These are phyloP conservation scores for Tamias sibiricus DNA, from an alignment of 2,113 vertebrate species.

Conservation along the genomic window DNA sequence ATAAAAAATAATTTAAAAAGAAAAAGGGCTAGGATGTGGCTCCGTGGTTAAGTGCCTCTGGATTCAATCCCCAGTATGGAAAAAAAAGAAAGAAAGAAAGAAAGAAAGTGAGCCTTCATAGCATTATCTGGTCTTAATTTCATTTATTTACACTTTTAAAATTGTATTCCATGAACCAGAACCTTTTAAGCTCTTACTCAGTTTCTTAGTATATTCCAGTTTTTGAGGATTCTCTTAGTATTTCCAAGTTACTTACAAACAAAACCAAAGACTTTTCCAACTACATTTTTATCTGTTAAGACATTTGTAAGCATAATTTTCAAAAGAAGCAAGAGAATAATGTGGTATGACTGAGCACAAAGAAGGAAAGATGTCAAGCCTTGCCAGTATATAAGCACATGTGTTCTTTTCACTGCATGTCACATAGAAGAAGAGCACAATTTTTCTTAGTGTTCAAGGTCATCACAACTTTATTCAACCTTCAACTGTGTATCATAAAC, in stretches of 20 bases:
- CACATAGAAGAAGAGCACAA: neutral
- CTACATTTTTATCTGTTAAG: neutral
- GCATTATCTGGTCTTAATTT: conserved; percentile 39
- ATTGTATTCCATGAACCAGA: conserved; percentile 53
- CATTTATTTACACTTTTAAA: conserved; percentile 56
- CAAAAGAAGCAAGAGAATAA: neutral
- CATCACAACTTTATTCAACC: neutral
- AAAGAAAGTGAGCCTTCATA: neutral
- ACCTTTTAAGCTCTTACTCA: conserved; percentile 49
- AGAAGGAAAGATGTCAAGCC: conserved; percentile 13
- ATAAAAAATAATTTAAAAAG: no score
- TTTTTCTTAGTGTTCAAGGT: conserved; percentile 49
- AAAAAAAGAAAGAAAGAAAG: no score
- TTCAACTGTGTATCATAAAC: conserved; percentile 42
- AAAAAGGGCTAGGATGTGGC: no score
- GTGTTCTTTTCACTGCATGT: conserved; percentile 31
- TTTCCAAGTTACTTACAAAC: conserved; percentile 37
- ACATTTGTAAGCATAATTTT: neutral
- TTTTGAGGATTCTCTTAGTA: conserved; percentile 28
- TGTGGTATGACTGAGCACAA: neutral
- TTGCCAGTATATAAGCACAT: neutral
- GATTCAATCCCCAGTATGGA: no score
- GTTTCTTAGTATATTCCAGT: neutral
- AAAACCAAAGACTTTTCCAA: conserved; percentile 49
- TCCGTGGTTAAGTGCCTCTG: no score